Evolutionary conservation across 2,797 vertebrate species (phyloP).

Genomic region (Chaunax sp.): DNA sequence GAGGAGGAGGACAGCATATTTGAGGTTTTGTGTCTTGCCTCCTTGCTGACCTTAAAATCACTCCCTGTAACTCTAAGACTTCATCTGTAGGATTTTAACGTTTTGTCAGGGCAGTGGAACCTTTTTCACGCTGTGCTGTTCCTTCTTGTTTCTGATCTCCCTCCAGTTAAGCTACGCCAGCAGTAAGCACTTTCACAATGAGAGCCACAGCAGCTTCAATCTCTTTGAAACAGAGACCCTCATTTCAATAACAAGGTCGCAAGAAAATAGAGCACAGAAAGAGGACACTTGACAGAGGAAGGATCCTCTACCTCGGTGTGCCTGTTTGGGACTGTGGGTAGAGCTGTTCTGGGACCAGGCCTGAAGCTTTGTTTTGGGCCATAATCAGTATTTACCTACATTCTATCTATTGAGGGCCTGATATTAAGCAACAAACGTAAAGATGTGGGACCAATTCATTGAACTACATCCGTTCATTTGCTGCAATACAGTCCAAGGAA

Average conservation of each 20-base stretch:
- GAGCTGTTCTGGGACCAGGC: conserved; percentile 38
- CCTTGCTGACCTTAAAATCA: conserved; percentile 31
- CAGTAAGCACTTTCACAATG: conserved; percentile 34
- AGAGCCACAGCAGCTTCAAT: conserved; percentile 15
- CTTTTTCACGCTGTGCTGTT: conserved; percentile 14
- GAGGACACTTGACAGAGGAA: too few relatives aligned
- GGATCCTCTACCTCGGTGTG: conserved; percentile 48
- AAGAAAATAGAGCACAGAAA: conserved; percentile 1
- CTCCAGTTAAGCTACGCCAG: conserved; percentile 20
- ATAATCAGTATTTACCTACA: conserved; percentile 41
- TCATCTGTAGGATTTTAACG: conserved; percentile 34
- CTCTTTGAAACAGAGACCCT: conserved; percentile 13
- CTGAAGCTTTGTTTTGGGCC: conserved; percentile 20
- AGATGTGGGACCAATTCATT: conserved; percentile 21
- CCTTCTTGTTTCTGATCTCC: conserved; percentile 22
- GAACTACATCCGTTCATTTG: conserved; percentile 6
- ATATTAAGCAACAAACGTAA: conserved; percentile 19
- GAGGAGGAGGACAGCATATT: conserved; percentile 5
- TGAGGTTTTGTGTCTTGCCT: conserved; percentile 19
- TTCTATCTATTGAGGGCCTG: conserved; percentile 13
- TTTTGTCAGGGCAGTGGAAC: background rate
- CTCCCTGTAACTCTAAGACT: conserved; percentile 32
- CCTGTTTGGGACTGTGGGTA: conserved; percentile 25
- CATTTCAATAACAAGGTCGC: conserved; percentile 32
- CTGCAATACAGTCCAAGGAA: conserved; percentile 11